These are phyloP conservation scores for Phodopus roborovskii DNA, from an alignment of 2,113 vertebrate genomes.

Conservation along the genomic window DNA sequence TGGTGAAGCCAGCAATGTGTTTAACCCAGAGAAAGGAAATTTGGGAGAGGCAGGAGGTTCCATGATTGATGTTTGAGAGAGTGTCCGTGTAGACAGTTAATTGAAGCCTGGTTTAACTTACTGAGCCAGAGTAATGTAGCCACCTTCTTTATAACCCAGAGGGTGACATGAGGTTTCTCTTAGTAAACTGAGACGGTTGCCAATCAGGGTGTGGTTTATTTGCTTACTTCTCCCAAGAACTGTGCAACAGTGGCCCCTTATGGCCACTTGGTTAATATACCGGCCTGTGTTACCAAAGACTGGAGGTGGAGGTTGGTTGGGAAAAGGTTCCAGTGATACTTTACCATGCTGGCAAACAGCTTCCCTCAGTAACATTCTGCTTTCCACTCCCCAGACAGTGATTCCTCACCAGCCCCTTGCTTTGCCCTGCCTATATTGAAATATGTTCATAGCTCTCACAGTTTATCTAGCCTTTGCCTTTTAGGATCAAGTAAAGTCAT, in stretches of 20 bases:
- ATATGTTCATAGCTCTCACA: background rate
- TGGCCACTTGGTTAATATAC: conserved; percentile 43
- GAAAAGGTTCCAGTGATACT: background rate
- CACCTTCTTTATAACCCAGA: conserved; percentile 1
- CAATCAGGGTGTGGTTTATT: background rate
- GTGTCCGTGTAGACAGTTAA: conserved; percentile 5
- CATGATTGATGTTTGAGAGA: conserved; percentile 15
- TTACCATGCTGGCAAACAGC: background rate
- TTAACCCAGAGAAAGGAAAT: conserved; percentile 1
- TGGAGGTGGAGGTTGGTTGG: background rate
- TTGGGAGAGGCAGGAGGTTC: background rate
- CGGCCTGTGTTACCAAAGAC: background rate
- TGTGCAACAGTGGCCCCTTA: conserved; percentile 45
- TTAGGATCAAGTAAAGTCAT: conserved; percentile 26
- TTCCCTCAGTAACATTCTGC: background rate
- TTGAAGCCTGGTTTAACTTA: conserved; percentile 5
- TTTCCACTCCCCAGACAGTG: background rate
- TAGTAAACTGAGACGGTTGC: background rate
- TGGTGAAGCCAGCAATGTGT: background rate
- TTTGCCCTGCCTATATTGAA: background rate
- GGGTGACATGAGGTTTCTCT: background rate
- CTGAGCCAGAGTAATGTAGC: background rate
- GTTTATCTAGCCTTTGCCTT: conserved; percentile 23
- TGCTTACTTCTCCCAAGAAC: background rate
- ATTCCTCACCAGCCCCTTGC: background rate